phyloP scores from a whole-genome alignment of 1,140 invertebrate genomes.

The Drosophila setifemur region DNA sequence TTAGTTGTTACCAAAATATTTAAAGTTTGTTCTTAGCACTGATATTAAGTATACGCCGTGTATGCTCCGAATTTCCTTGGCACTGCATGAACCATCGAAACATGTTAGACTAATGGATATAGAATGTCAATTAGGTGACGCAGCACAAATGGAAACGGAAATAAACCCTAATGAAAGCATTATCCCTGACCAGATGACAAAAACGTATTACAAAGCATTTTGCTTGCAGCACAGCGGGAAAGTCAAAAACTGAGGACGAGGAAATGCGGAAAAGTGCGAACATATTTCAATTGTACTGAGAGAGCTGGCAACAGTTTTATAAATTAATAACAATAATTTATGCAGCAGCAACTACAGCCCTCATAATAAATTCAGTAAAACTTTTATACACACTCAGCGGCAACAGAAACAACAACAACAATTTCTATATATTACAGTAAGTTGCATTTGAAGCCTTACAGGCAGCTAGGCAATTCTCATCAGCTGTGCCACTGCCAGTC shows the following conservation, averaged over 20 bases:
- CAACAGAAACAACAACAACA: constrained; percentile 45
- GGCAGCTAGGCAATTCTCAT: constrained; percentile 52
- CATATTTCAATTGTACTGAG: constrained; percentile 59
- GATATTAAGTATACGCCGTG: constrained; percentile 21
- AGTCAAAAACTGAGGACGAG: not conserved
- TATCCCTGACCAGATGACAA: constrained; percentile 16
- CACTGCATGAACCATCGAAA: constrained; percentile 8
- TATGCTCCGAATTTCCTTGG: not conserved
- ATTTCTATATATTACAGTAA: constrained; percentile 29
- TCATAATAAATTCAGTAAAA: constrained; percentile 73
- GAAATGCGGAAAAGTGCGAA: constrained; percentile 23
- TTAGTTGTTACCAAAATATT: too few species aligned
- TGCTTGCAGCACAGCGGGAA: not conserved
- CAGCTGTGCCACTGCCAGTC: constrained; percentile 36
- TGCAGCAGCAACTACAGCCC: constrained; percentile 63
- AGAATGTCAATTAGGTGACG: constrained; percentile 28
- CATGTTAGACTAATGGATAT: constrained; percentile 11
- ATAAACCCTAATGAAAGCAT: not conserved
- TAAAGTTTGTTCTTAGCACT: too few species aligned
- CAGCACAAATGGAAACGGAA: constrained; percentile 24
- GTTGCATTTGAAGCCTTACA: constrained; percentile 56
- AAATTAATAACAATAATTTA: constrained; percentile 80
- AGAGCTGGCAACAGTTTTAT: constrained; percentile 61
- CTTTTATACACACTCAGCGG: constrained; percentile 59
- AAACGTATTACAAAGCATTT: constrained; percentile 13